phyloP scores from a whole-genome alignment of 2,888 invertebrate species.

The Heteromurus nitidus region DNA sequence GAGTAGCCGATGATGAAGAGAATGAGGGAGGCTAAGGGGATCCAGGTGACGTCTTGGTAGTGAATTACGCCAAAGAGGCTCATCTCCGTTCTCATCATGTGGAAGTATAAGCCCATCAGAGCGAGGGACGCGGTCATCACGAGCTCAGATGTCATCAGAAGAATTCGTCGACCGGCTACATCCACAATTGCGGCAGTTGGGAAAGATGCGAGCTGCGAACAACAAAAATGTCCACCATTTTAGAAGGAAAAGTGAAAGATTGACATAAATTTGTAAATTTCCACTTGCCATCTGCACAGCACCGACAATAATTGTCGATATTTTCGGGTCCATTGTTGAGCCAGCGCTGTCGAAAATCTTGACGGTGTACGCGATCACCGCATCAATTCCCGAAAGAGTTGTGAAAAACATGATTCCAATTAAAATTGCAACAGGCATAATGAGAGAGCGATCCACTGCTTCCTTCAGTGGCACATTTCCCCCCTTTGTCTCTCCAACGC shows the following conservation, averaged over 20 bases:
- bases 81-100: slow-evolving; percentile 56
- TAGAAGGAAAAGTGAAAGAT: too few relatives aligned
- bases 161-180: slow-evolving; percentile 68
- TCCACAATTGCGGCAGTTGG: slow-evolving; percentile 71
- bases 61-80: slow-evolving; percentile 26
- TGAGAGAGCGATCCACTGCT: slow-evolving; percentile 44
- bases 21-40: slow-evolving; percentile 68
- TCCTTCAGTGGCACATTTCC: slow-evolving; percentile 62
- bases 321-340: slow-evolving; percentile 64
- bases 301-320: slow-evolving; percentile 70
- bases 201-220: slow-evolving; percentile 65
- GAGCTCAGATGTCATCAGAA: slow-evolving; percentile 69
- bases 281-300: slow-evolving; percentile 66
- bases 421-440: slow-evolving; percentile 67
- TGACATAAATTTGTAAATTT: too few relatives aligned
- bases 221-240: not conserved
- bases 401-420: slow-evolving; percentile 69
- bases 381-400: slow-evolving; percentile 69
- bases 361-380: slow-evolving; percentile 69
- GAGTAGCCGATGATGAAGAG: slow-evolving; percentile 70
- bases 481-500: slow-evolving; percentile 59
- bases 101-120: slow-evolving; percentile 66
- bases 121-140: slow-evolving; percentile 66
- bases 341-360: slow-evolving; percentile 69
- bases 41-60: slow-evolving; percentile 54